These are phyloP conservation scores for Bellardia bayeri DNA, from an alignment of 2,888 invertebrate genomes.

Conservation along the genomic window DNA sequence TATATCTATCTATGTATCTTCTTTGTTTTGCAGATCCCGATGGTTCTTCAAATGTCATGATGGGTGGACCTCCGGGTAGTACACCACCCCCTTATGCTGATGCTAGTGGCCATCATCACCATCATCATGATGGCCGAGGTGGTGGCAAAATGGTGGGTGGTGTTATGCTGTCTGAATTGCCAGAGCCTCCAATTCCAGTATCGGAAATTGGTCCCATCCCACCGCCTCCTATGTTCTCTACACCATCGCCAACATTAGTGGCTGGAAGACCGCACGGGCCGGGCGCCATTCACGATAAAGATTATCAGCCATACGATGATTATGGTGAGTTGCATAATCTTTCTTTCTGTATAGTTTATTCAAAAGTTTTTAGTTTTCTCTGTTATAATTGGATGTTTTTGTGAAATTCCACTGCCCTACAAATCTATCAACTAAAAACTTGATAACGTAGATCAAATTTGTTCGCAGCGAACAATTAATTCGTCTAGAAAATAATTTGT, in stretches of 20 bases:
- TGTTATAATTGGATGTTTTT: too few relatives aligned
- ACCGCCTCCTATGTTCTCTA: slow-evolving; percentile 98
- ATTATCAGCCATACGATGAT: slow-evolving; percentile 87
- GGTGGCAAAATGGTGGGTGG: slow-evolving; percentile 84
- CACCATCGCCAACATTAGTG: slow-evolving; percentile 90
- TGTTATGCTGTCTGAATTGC: slow-evolving; percentile 93
- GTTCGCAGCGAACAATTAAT: too few relatives aligned
- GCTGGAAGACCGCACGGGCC: slow-evolving; percentile 85
- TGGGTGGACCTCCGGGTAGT: slow-evolving; percentile 83
- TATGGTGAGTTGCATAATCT: slow-evolving; percentile 85
- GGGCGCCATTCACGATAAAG: slow-evolving; percentile 83
- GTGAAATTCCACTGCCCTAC: too few relatives aligned
- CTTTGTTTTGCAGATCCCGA: slow-evolving; percentile 85
- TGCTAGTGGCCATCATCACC: slow-evolving; percentile 80
- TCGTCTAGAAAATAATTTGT: too few relatives aligned
- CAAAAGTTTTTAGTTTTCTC: too few relatives aligned
- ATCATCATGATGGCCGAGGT: slow-evolving; percentile 77
- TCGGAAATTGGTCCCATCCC: slow-evolving; percentile 97
- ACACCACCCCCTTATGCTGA: slow-evolving; percentile 82
- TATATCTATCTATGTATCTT: slow-evolving; percentile 34
- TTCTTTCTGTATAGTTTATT: neutral
- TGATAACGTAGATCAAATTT: too few relatives aligned
- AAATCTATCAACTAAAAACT: too few relatives aligned
- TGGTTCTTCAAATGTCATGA: slow-evolving; percentile 82
- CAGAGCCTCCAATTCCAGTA: slow-evolving; percentile 95